phyloP scores from a whole-genome alignment of 2,888 invertebrate species.

The Amblyteles armatorius region DNA sequence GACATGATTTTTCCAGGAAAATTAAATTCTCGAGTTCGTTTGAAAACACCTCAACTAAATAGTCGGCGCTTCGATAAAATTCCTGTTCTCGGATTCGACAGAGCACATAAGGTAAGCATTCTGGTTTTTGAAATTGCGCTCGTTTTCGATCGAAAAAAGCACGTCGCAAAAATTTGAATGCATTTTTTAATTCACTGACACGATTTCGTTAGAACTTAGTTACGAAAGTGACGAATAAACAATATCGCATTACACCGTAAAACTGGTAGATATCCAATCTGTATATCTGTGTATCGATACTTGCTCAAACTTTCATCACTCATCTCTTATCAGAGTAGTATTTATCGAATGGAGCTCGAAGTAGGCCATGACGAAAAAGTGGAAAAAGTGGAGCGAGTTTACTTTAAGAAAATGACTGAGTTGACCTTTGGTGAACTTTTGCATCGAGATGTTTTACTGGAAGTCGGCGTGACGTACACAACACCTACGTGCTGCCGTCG shows the following conservation, averaged over 20 bases:
- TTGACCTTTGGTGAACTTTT: constrained; percentile 5
- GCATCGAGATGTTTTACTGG: constrained; percentile 29
- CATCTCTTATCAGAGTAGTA: too few species aligned
- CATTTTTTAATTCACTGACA: too few species aligned
- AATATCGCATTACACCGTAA: too few species aligned
- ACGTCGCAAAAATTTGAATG: too few species aligned
- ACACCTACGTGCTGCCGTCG: constrained; percentile 59
- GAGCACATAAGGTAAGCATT: not conserved
- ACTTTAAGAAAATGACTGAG: not conserved
- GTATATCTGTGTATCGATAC: too few species aligned
- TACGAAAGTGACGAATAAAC: too few species aligned
- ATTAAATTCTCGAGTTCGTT: not conserved
- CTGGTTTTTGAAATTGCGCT: not conserved
- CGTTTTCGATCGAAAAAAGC: not conserved
- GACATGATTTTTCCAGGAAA: not conserved
- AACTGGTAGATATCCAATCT: too few species aligned
- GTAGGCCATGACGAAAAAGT: too few species aligned
- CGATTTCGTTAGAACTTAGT: too few species aligned
- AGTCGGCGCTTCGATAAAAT: not conserved
- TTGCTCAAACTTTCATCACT: too few species aligned
- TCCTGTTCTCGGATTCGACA: not conserved
- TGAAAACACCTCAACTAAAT: not conserved
- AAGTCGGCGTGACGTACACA: constrained; percentile 31
- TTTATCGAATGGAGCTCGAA: too few species aligned
- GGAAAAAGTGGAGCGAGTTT: too few species aligned